Base-by-base conservation (phyloP, 53 echinoderm and acorn worm species). In the Paelopatides confundens region DNA sequence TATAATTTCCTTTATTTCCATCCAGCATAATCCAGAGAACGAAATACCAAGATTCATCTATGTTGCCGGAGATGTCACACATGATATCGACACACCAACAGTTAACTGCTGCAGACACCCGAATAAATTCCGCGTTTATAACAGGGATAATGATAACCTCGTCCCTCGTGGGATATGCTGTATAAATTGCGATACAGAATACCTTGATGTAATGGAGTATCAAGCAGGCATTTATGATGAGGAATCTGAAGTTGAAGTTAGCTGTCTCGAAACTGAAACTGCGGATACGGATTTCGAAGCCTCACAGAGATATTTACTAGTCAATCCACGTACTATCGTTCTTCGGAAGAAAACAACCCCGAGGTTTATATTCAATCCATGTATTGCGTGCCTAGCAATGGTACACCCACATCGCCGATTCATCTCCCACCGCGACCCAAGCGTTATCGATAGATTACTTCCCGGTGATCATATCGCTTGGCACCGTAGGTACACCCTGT, bases 391-490 rank as follows among this genome's bases (percentile, higher is more conserved):
- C 52, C 51, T 79, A 9, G 29, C 79, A 4, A 79, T 79, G 79
- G 79, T 31, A 18, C 26, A 30, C 5, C 79, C 79, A 14, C 26
- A 30, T 27, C 79, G 34, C 4, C 30, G 32, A 17, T 79, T 29
- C 51, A 14, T 79, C 9, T 13, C 40, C 30, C 79, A 79, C 79
- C 49, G 12, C 40, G 51, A 79, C 32, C 31, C 32, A 8, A 79
- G 15, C 28, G 79, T 14, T 2, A 48, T 79, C 26, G 35, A 34
- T 7, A 8, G 18, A 17, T 21, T 79, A 24, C 54, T 15, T 2
- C 29, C 79, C 3, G 53, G 79, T 14, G 79, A 50, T 21, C 79
- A 79, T 31, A 53, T 78, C 9, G 47, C 51, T 28, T 79, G 79
- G 79, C 53, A 52, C 17, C 49, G 79, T 1, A 46, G 29, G 3